Evolutionary conservation across 2,113 vertebrate species (phyloP), one percentile per base, ranked within the genome.

Genomic region (Mionectes macconnelli): DNA sequence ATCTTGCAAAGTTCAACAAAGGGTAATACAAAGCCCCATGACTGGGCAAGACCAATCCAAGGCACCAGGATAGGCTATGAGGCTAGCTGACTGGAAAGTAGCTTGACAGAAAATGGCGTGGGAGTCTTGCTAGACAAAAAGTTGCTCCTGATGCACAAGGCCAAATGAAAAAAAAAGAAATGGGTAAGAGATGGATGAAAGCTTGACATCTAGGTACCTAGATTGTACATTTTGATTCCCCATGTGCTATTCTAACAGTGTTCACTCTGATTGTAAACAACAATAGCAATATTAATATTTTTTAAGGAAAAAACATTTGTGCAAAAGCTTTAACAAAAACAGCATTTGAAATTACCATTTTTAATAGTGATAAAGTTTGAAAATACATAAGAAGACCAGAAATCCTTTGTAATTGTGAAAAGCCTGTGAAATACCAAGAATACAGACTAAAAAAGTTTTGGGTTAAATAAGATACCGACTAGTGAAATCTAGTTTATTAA

Each of bases 301-400:
- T 28, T 47, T 53, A 69, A 24, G 12, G 11, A 84, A 90, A 82
- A 10, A 2, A 2, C 23, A 23, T 78, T 80, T 87, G 11, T 79
- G 18, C 8, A 75, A 79, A 68, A 52, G 3, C 5, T 28, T 53
- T 63, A 14, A 18, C 16, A 87, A 83, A 56, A 59, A 57, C 3
- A 85, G 27, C 6, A 11, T n/a, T 55, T 12, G 10, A 55, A 63
- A 3, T 49, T n/a, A 14, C 4, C 0, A 0, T 60, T 72, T 79
- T 52, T 33, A 53, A 69, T 27, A 55, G 23, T 18, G 4, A 14
- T 12, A 47, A 13, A 13, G 45, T 67, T 95, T 24, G 55, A 47
- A 94, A 80, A 80, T 19, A 35, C 4, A 22, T 60, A 44, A 14
- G 18, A 73, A 67, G 22, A 28, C 4, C 17, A 87, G 13, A 81